Conservation (phyloP, 2,113 vertebrate genomes). For the Sula dactylatra region DNA sequence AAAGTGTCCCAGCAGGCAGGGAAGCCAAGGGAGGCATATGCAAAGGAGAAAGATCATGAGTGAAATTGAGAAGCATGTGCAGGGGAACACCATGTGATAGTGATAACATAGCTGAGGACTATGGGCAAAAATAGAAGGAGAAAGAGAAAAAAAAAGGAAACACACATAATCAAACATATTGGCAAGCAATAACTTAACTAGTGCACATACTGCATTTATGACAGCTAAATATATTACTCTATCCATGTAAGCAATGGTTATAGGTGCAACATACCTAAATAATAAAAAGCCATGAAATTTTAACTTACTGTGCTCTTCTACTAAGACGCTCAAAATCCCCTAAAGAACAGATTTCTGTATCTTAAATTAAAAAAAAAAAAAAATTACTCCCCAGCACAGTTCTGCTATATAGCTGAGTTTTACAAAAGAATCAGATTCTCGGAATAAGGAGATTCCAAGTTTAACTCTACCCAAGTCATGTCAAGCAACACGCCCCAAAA, state of each 20-base stretch:
- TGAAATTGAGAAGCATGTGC: neutral
- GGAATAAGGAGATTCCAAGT: neutral
- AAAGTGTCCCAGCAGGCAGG: conserved; percentile 3
- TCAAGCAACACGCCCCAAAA: neutral
- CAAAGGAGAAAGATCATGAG: neutral
- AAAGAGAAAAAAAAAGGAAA: neutral
- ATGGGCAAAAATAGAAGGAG: neutral
- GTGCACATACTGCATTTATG: neutral
- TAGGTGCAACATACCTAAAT: neutral
- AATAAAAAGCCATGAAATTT: neutral
- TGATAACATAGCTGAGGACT: neutral
- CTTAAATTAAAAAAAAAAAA: neutral
- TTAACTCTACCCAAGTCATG: neutral
- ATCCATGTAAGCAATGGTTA: neutral
- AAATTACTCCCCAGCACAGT: neutral
- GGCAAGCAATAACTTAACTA: neutral
- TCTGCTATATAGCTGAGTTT: neutral
- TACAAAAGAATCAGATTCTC: neutral
- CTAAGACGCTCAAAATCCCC: neutral
- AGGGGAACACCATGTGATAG: neutral
- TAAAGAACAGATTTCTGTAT: neutral
- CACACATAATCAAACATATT: neutral
- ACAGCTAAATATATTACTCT: neutral
- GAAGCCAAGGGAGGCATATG: conserved; percentile 42
- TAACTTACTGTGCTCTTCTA: neutral